Conservation (phyloP, 2,888 invertebrate species). For the Chloromyia formosa region DNA sequence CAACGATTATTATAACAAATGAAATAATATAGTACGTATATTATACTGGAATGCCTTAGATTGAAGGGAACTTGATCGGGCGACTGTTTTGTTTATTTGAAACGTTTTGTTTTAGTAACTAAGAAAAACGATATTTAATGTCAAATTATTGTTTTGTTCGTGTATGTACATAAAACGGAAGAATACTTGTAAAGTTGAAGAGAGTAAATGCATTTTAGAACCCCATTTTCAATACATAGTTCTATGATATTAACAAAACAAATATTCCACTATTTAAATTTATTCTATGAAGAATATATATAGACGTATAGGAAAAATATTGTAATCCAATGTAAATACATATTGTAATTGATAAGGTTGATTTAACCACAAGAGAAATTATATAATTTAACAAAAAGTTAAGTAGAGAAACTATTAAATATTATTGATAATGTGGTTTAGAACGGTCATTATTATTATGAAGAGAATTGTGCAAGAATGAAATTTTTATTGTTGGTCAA, state of each 20-base stretch:
- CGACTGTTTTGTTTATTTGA: too few relatives aligned
- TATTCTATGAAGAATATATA: background rate
- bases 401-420: too few relatives aligned
- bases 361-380: background rate
- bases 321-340: background rate
- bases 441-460: background rate
- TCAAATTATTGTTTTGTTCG: too few relatives aligned
- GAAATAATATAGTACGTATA: too few relatives aligned
- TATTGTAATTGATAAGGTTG: too few relatives aligned
- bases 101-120: too few relatives aligned
- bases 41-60: too few relatives aligned
- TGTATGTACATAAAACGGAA: background rate
- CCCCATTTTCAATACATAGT: slow-evolving; percentile 17
- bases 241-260: slow-evolving; percentile 10
- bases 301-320: background rate
- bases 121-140: too few relatives aligned
- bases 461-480: slow-evolving; percentile 5
- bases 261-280: slow-evolving; percentile 42
- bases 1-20: too few relatives aligned
- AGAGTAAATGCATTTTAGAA: slow-evolving; percentile 13
- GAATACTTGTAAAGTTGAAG: background rate
- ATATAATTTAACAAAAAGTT: slow-evolving; percentile 13
- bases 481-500: slow-evolving; percentile 18
- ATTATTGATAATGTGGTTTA: background rate
- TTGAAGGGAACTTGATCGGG: too few relatives aligned